These are phyloP conservation scores for Stenodera caucasica DNA, from an alignment of 2,888 invertebrate genomes.

Conservation along the genomic window DNA sequence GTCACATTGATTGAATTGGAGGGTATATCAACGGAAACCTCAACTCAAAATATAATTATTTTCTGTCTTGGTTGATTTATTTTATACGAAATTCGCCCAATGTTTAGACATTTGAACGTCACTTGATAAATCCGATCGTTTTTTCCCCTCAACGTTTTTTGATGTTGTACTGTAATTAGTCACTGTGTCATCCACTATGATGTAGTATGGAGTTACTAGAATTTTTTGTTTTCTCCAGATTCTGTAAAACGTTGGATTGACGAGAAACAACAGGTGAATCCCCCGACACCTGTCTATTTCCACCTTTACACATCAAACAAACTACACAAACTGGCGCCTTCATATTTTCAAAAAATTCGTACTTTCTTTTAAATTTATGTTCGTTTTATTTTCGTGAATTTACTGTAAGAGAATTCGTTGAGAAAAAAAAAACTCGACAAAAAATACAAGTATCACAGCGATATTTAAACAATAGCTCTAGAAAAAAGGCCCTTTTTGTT, in stretches of 20 bases:
- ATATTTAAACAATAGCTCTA: not conserved
- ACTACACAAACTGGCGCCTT: conserved; percentile 25
- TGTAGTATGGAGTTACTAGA: conserved; percentile 27
- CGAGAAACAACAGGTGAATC: conserved; percentile 27
- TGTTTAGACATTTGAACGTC: not conserved
- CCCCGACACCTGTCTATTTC: conserved; percentile 27
- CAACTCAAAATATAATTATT: conserved; percentile 3
- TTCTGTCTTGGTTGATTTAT: not conserved
- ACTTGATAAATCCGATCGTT: conserved; percentile 24
- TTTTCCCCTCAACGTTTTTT: conserved; percentile 16
- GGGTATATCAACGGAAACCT: not conserved
- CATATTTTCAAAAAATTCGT: conserved; percentile 11
- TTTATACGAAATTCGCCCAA: not conserved
- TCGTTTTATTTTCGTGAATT: not conserved
- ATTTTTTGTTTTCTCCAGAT: not conserved
- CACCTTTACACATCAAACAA: conserved; percentile 23
- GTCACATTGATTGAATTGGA: not conserved
- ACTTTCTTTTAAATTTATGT: not conserved
- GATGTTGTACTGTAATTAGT: conserved; percentile 25
- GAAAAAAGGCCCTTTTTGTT: conserved; percentile 20
- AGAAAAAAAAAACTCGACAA: not conserved
- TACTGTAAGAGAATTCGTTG: not conserved
- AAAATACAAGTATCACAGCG: not conserved
- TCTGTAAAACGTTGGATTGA: conserved; percentile 22
- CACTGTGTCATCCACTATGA: conserved; percentile 23